Evolutionary conservation across 2,888 invertebrate species (phyloP).

Genomic region (Apotomis betuletana): DNA sequence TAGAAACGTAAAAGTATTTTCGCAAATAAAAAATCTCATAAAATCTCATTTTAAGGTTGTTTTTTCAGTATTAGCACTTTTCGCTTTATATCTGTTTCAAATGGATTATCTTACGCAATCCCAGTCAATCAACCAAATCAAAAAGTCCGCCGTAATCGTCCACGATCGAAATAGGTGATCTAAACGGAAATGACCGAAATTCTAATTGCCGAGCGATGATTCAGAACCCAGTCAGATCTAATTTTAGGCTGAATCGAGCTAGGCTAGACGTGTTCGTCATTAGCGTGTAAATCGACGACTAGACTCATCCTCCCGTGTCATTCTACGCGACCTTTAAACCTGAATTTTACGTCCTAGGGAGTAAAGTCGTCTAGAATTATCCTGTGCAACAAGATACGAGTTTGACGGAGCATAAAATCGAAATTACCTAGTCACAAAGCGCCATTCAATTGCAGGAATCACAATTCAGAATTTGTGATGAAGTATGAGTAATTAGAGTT

Average conservation of each 20-base stretch:
- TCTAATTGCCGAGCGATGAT: conserved; percentile 38
- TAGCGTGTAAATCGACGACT: conserved; percentile 27
- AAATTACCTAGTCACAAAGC: conserved; percentile 40
- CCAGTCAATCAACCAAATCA: neutral
- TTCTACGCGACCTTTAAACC: neutral
- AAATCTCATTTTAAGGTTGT: no score
- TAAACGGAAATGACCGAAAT: conserved; percentile 38
- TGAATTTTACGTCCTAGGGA: neutral
- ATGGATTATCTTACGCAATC: neutral
- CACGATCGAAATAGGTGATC: conserved; percentile 24
- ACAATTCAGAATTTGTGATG: conserved; percentile 25
- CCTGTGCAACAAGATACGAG: neutral
- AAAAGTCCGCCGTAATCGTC: neutral
- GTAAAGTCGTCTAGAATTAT: neutral
- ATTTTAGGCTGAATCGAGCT: conserved; percentile 31
- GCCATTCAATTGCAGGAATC: conserved; percentile 23
- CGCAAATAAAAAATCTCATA: no score
- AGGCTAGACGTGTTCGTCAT: conserved; percentile 34
- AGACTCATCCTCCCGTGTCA: neutral
- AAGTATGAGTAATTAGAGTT: conserved; percentile 32
- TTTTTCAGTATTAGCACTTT: no score
- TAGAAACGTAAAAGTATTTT: no score
- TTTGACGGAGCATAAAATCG: neutral
- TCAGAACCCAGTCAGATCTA: conserved; percentile 31
- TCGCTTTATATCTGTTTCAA: no score